Evolutionary conservation across 2,888 invertebrate genomes (phyloP).

Genomic region (Xestia ashworthii): DNA sequence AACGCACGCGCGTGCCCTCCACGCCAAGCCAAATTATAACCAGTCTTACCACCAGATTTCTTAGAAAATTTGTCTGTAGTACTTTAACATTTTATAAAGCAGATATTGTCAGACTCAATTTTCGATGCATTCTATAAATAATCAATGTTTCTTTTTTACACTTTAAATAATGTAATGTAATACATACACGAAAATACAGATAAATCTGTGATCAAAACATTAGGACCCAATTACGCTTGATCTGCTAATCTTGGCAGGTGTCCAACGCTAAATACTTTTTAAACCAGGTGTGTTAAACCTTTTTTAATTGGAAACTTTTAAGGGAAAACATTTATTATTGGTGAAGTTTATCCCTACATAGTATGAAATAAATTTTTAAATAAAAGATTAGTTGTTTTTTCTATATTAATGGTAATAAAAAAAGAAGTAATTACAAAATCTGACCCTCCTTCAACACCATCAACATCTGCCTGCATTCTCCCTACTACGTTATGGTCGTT

Average conservation of each 20-base stretch:
- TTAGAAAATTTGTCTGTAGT: no score
- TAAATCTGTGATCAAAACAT: not conserved
- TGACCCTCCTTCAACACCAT: not conserved
- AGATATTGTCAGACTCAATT: no score
- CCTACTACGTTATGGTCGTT: not conserved
- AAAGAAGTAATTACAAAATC: not conserved
- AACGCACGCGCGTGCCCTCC: no score
- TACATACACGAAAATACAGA: not conserved
- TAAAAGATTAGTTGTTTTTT: not conserved
- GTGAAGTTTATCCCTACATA: not conserved
- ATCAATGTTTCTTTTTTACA: no score
- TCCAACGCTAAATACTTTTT: slow-evolving; percentile 18
- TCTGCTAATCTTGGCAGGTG: slow-evolving; percentile 3
- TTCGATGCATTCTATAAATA: no score
- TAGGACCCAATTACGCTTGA: not conserved
- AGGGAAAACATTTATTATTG: not conserved
- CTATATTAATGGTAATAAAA: not conserved
- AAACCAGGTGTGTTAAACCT: slow-evolving; percentile 16
- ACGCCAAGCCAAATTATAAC: no score
- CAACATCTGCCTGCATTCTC: not conserved
- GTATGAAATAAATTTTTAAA: not conserved
- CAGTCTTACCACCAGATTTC: no score
- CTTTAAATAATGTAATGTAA: no score
- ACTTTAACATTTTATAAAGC: no score
- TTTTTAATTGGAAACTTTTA: slow-evolving; percentile 21